phyloP scores from a whole-genome alignment of 2,113 vertebrate species.

The Callospermophilus lateralis region DNA sequence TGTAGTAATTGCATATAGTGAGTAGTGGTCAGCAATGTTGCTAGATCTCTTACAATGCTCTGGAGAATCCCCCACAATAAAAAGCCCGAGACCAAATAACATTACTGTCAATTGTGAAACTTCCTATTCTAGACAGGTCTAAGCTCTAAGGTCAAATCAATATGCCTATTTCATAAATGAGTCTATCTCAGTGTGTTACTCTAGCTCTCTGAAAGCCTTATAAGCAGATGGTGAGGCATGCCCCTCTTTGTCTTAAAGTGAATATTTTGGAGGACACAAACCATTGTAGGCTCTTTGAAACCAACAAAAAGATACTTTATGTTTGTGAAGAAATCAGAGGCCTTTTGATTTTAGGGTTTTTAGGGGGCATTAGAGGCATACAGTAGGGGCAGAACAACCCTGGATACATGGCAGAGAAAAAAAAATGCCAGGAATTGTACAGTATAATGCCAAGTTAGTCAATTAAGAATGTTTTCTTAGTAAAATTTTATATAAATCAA shows the following conservation, averaged over 20 bases:
- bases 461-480: neutral
- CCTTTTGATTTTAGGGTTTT: neutral
- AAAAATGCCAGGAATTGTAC: neutral
- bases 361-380: too few species aligned
- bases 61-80: neutral
- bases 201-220: neutral
- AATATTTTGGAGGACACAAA: neutral
- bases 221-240: too few species aligned
- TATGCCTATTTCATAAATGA: neutral
- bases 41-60: too few species aligned
- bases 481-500: neutral
- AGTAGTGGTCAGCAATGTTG: neutral
- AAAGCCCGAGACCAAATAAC: neutral
- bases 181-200: neutral
- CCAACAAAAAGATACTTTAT: neutral
- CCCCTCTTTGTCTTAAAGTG: neutral
- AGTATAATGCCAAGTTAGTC: neutral
- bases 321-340: neutral
- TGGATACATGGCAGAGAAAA: too few species aligned
- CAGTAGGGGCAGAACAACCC: neutral
- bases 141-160: neutral
- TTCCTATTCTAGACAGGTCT: neutral
- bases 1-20: accelerated
- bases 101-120: neutral
- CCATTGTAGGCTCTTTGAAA: neutral